Evolutionary conservation across 64 coral and sea anemone genomes (phyloP).

Genomic region (Cladopsammia gracilis): DNA sequence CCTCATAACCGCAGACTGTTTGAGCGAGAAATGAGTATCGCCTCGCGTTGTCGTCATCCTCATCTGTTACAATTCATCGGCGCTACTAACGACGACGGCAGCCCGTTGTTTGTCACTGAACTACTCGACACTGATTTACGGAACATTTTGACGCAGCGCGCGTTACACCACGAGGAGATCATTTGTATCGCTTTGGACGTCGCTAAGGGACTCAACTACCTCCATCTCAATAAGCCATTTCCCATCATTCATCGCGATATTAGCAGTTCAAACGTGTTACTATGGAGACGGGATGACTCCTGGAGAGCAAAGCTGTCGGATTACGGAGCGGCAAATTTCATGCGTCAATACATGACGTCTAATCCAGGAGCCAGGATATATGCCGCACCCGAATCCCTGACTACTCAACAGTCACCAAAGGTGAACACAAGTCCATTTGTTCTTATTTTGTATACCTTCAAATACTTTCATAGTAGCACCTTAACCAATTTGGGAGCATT

Average conservation of each 20-base stretch:
- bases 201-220: conserved; percentile 88
- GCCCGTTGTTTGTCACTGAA: conserved; percentile 87
- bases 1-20: conserved; percentile 91
- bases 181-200: conserved; percentile 77
- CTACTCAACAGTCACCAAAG: conserved; percentile 94
- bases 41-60: conserved; percentile 88
- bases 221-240: conserved; percentile 95
- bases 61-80: conserved; percentile 95
- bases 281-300: conserved; percentile 91
- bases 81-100: conserved; percentile 88
- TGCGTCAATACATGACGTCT: conserved; percentile 94
- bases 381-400: conserved; percentile 87
- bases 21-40: conserved; percentile 98
- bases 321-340: conserved; percentile 98
- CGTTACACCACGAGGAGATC: conserved; percentile 87
- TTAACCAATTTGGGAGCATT: no score
- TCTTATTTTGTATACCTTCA: no score
- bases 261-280: conserved; percentile 94
- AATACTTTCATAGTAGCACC: no score
- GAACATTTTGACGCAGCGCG: conserved; percentile 74
- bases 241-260: conserved; percentile 98
- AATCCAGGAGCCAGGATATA: conserved; percentile 97
- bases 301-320: conserved; percentile 97
- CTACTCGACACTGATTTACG: conserved; percentile 85
- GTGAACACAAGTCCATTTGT: not conserved